phyloP scores from a whole-genome alignment of 2,113 vertebrate genomes.

The Vanacampus margaritifer region DNA sequence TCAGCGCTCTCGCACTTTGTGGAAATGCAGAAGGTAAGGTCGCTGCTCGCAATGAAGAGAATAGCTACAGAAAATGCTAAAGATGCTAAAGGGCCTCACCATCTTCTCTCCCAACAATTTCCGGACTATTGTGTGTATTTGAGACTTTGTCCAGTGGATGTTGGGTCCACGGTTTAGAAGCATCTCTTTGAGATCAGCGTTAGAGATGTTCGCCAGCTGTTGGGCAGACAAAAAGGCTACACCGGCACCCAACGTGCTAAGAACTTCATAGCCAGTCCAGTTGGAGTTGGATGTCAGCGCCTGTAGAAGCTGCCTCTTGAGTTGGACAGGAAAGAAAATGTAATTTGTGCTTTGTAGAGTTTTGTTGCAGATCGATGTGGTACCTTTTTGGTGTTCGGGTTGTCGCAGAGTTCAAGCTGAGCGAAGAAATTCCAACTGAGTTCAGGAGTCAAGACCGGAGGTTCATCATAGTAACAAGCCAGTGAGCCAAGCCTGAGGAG shows the following conservation, averaged over 20 bases:
- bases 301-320: slow-evolving; percentile 51
- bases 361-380: background rate
- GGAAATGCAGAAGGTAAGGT: too few relatives aligned
- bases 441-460: slow-evolving; percentile 30
- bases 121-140: too few relatives aligned
- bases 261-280: background rate
- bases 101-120: too few relatives aligned
- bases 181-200: too few relatives aligned
- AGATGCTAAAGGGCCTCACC: too few relatives aligned
- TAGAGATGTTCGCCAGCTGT: too few relatives aligned
- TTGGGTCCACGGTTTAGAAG: too few relatives aligned
- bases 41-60: too few relatives aligned
- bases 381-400: slow-evolving; percentile 46
- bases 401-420: slow-evolving; percentile 43
- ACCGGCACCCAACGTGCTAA: slow-evolving; percentile 31
- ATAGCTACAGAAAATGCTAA: too few relatives aligned
- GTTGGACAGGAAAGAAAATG: slow-evolving; percentile 26
- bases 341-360: background rate
- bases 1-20: too few relatives aligned
- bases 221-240: too few relatives aligned
- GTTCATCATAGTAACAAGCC: slow-evolving; percentile 49
- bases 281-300: slow-evolving; percentile 20
- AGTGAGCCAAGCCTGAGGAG: slow-evolving; percentile 60
- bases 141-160: too few relatives aligned
- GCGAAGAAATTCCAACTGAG: slow-evolving; percentile 47